phyloP scores from a whole-genome alignment of 2,797 vertebrate species.

The Botia almorhae region DNA sequence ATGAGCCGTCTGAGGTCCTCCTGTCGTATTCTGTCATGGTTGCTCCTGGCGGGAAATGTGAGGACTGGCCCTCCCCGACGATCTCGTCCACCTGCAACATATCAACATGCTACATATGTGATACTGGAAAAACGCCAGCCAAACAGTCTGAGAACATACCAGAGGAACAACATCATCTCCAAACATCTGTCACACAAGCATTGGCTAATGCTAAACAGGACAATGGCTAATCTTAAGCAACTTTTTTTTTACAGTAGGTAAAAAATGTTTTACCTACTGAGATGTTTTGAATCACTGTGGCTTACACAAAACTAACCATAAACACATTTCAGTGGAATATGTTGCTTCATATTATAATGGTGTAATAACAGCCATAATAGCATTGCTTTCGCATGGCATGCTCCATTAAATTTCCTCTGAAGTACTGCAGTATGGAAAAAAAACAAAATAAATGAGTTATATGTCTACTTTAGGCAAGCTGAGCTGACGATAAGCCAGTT shows the following conservation, averaged over 20 bases:
- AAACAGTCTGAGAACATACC: neutral
- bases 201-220: slow-evolving; percentile 12
- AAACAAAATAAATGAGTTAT: neutral
- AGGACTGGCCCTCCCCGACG: slow-evolving; percentile 94
- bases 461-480: slow-evolving; percentile 38
- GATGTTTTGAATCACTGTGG: slow-evolving; percentile 7
- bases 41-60: slow-evolving; percentile 95
- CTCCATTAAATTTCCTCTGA: neutral
- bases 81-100: slow-evolving; percentile 89
- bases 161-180: neutral
- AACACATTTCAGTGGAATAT: neutral
- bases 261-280: neutral
- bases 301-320: neutral
- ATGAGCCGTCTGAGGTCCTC: slow-evolving; percentile 94
- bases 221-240: slow-evolving; percentile 17
- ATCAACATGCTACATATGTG: neutral
- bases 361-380: neutral
- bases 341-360: neutral
- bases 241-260: no score
- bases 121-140: neutral
- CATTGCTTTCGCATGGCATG: neutral
- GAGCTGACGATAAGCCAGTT: slow-evolving; percentile 38
- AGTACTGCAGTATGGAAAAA: neutral
- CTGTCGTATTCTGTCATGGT: slow-evolving; percentile 97
- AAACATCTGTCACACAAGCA: slow-evolving; percentile 15